Percentiles rank a stretch among this genome's conserved stretches.
Evolutionary conservation across 2,113 vertebrate species (phyloP).

Genomic region (Puma concolor): DNA sequence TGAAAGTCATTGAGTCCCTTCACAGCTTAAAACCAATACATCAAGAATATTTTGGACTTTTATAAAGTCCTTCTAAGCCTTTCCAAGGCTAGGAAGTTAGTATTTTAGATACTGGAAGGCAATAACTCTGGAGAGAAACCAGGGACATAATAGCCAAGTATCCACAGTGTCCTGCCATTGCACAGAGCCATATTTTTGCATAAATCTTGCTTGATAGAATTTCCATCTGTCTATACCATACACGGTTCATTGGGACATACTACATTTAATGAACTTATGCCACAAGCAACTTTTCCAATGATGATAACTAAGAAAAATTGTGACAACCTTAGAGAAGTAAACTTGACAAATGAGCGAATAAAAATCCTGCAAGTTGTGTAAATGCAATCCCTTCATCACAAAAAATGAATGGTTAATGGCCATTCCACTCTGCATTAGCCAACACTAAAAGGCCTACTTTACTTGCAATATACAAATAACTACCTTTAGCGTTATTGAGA

Average conservation of each 20-base stretch:
- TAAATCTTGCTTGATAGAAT: slow-evolving; percentile 41
- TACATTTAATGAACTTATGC: slow-evolving; percentile 63
- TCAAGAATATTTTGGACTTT: neutral
- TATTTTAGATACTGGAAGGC: neutral
- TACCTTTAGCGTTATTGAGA: slow-evolving; percentile 58
- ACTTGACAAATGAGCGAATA: slow-evolving; percentile 70
- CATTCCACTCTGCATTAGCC: slow-evolving; percentile 47
- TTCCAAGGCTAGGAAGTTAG: neutral
- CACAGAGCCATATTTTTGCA: neutral
- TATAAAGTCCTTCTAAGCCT: neutral
- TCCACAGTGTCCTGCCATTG: neutral
- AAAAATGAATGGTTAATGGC: slow-evolving; percentile 65
- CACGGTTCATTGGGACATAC: slow-evolving; percentile 36
- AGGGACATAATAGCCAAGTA: neutral
- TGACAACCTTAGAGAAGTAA: slow-evolving; percentile 61
- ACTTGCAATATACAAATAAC: slow-evolving; percentile 47
- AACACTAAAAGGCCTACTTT: slow-evolving; percentile 69
- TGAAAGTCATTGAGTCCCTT: neutral
- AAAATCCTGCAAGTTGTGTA: slow-evolving; percentile 67
- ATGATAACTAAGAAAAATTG: slow-evolving; percentile 59
- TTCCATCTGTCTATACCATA: neutral
- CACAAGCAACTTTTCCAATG: slow-evolving; percentile 61
- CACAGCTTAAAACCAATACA: neutral
- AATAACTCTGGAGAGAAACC: neutral
- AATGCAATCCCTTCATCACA: slow-evolving; percentile 52